These are phyloP conservation scores for Danaus melanippus DNA, from an alignment of 1,140 invertebrate genomes.

Conservation along the genomic window DNA sequence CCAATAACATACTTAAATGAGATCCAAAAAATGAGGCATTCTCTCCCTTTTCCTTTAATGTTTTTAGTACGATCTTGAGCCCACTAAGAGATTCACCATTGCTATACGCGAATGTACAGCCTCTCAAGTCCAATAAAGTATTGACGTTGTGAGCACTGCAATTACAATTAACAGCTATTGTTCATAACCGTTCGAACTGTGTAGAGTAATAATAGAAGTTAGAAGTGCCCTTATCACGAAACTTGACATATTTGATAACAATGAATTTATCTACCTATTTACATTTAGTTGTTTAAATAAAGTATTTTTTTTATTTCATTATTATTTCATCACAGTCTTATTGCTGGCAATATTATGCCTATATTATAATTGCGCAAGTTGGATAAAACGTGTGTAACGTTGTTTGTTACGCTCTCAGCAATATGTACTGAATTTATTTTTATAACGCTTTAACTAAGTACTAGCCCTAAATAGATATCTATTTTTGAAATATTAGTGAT, in stretches of 20 bases:
- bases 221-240: constrained; percentile 46
- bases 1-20: constrained; percentile 60
- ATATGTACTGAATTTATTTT: too few relatives aligned
- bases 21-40: constrained; percentile 77
- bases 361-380: constrained; percentile 2
- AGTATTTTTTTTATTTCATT: constrained; percentile 4
- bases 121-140: constrained; percentile 73
- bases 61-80: constrained; percentile 72
- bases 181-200: constrained; percentile 27
- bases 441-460: too few relatives aligned
- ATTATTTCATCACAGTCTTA: background rate
- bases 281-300: constrained; percentile 19
- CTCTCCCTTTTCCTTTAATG: constrained; percentile 74
- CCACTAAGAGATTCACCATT: constrained; percentile 72
- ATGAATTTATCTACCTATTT: constrained; percentile 58
- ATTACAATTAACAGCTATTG: constrained; percentile 28
- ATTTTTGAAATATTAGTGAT: too few relatives aligned
- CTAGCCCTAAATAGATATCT: too few relatives aligned
- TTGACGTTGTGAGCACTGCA: constrained; percentile 73
- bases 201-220: constrained; percentile 50
- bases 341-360: background rate
- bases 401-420: too few relatives aligned
- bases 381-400: too few relatives aligned
- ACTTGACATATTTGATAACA: constrained; percentile 58
- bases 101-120: constrained; percentile 74